phyloP scores from a whole-genome alignment of 2,113 vertebrate genomes.

The Dolichotis patagonum region DNA sequence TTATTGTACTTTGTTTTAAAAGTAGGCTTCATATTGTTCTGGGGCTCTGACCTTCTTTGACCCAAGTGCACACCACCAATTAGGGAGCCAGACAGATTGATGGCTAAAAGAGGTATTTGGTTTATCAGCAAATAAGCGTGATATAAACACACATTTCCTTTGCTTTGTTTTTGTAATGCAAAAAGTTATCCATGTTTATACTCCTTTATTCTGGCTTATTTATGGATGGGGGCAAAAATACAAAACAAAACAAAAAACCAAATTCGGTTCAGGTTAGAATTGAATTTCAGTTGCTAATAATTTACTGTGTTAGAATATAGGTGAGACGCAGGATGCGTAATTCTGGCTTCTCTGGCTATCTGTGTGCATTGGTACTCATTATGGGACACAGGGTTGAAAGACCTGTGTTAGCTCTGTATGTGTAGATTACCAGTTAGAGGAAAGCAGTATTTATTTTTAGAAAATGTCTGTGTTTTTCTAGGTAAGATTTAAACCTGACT shows the following conservation, averaged over 20 bases:
- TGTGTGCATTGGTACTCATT: conserved; percentile 40
- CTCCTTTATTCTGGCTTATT: background rate
- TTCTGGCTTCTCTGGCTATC: background rate
- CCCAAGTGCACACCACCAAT: background rate
- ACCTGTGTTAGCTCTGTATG: conserved; percentile 13
- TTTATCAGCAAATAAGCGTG: background rate
- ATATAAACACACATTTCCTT: background rate
- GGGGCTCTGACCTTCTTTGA: background rate
- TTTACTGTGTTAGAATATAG: conserved; percentile 15
- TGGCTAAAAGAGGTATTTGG: background rate
- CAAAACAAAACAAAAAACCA: background rate
- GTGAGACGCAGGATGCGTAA: background rate
- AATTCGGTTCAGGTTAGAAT: conserved; percentile 40
- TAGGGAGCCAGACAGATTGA: background rate
- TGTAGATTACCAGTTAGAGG: conserved; percentile 61
- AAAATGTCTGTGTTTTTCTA: conserved; percentile 66
- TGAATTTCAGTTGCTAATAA: background rate
- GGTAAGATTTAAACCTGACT: conserved; percentile 65
- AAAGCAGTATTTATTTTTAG: conserved; percentile 70
- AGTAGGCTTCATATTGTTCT: background rate
- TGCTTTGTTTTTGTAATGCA: conserved; percentile 12
- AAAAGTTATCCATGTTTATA: background rate
- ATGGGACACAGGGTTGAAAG: conserved; percentile 25
- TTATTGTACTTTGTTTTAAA: background rate
- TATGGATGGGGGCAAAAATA: background rate